Base-by-base conservation (phyloP, 2,113 vertebrate genomes). In the Odontesthes bonariensis region DNA sequence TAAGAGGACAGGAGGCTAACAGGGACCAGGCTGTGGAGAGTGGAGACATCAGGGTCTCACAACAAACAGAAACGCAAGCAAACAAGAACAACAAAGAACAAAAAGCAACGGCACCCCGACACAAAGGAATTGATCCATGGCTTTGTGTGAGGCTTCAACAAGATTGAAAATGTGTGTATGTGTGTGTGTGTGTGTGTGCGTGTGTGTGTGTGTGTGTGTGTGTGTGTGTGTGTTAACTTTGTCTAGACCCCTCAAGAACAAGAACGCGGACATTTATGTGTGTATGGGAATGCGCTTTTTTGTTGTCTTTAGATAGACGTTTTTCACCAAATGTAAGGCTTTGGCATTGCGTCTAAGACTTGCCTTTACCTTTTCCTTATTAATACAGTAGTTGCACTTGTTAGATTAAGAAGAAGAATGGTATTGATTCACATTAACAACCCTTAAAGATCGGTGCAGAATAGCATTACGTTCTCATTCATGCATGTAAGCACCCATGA, bases 1-100 rank as follows among this genome's bases (percentile, higher is more conserved):
- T 80, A 70, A 75, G 69, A 69, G 72, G 86, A 88, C 86, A 81
- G 68, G 65, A 72, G 66, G 35, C 82, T 61, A 84, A 85, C 75
- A 86, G 82, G 86, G 71, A 81, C 19, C 63, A 60, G 51, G 9
- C 32, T 57, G 52, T 62, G 64, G 67, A 63, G 73, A 85, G 72
- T 2, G 20, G 33, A 77, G 62, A 60, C 61, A 62, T 35, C 23
- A 17, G 68, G 62, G 54, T 59, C 38, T 23, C 49, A 23, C 67
- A 66, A 63, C 59, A 76, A 81, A 82, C 69, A 49, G 5, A 54
- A 40, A 81, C 17, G 56, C 69, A 85, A 76, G 76, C 75, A 83
- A 84, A 73, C 1, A 10, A 71, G 42, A 4, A 54, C 68, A 81
- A 73, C 73, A 89, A 72, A 85, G 68, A 81, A n/a, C 51, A 51